Evolutionary conservation across 1,140 invertebrate genomes (phyloP), one percentile per base, ranked within the genome.

Genomic region (Parasteatoda tepidariorum): DNA sequence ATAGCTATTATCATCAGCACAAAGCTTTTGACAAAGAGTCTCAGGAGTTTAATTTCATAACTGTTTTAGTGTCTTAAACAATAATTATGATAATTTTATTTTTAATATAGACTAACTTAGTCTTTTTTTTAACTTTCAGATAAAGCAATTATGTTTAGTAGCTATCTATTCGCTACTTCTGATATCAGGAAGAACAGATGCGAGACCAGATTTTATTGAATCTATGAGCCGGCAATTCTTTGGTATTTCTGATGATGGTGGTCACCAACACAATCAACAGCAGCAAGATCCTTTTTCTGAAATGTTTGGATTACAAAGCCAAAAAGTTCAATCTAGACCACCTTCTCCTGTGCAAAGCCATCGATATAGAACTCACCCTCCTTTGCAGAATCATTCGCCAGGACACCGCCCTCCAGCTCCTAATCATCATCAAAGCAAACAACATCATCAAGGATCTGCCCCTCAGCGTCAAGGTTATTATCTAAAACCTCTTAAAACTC

Each of bases 151-250:
- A n/a, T n/a, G n/a, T n/a, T n/a, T n/a, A n/a, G n/a, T n/a, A n/a
- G n/a, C n/a, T n/a, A n/a, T n/a, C n/a, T n/a, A n/a, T n/a, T n/a
- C n/a, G n/a, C n/a, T n/a, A n/a, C n/a, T n/a, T n/a, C n/a, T n/a
- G n/a, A n/a, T n/a, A n/a, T n/a, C 48, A 9, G 59, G 41, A 5
- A 15, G 13, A n/a, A 26, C 67, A 9, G 13, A 11, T 15, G 34
- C 57, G 15, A 26, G 38, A 22, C 59, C 81, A 26, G 81, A 83
- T 28, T 73, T 83, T 30, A 13, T 83, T n/a, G 70, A 83, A 33
- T 24, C 57, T 26, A 83, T 83, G 81, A 83, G 81, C 28, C 30
- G 41, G 18, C 81, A 83, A 30, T 83, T 83, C 41, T 83, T 83
- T 38, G 81, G 81, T 13, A 13, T 74, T 55, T 18, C 22, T 2